Percentiles rank a stretch among this genome's conserved stretches.
Evolutionary conservation across 53 echinoderm and acorn worm species (phyloP).

Genomic region (Zoroaster sp.): DNA sequence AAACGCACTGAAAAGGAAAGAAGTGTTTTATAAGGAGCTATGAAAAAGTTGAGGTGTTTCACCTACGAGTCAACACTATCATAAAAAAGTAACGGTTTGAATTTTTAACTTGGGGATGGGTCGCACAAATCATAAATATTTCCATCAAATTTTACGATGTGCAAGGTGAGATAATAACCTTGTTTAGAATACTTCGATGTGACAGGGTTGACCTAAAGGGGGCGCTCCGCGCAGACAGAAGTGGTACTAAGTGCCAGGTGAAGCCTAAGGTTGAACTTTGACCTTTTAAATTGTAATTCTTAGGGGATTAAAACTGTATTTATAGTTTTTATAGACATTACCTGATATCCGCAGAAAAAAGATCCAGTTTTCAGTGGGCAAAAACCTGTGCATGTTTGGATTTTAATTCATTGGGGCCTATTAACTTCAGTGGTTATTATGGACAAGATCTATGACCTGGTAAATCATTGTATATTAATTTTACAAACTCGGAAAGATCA

Average conservation of each 20-base stretch:
- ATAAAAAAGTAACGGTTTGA: slow-evolving; percentile 13
- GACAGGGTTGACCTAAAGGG: background rate
- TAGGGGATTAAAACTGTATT: background rate
- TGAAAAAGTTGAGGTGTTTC: background rate
- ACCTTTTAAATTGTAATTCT: background rate
- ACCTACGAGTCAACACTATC: slow-evolving; percentile 12
- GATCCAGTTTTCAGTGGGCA: too few relatives aligned
- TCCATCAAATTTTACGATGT: slow-evolving; percentile 36
- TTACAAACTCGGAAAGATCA: background rate
- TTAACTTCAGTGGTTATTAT: too few relatives aligned
- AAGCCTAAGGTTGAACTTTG: slow-evolving; percentile 14
- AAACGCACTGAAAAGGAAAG: background rate
- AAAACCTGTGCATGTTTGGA: too few relatives aligned
- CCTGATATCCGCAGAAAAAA: too few relatives aligned
- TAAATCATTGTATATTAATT: background rate
- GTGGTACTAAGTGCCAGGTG: slow-evolving; percentile 14
- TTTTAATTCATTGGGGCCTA: too few relatives aligned
- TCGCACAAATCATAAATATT: slow-evolving; percentile 35
- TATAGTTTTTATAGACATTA: background rate
- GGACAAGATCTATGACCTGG: too few relatives aligned
- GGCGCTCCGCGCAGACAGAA: background rate
- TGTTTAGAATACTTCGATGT: slow-evolving; percentile 20
- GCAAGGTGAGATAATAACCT: slow-evolving; percentile 34
- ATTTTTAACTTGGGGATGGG: background rate
- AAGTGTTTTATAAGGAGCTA: background rate